Evolutionary conservation across 2,888 invertebrate species (phyloP).

Genomic region (Eristalis pertinax): DNA sequence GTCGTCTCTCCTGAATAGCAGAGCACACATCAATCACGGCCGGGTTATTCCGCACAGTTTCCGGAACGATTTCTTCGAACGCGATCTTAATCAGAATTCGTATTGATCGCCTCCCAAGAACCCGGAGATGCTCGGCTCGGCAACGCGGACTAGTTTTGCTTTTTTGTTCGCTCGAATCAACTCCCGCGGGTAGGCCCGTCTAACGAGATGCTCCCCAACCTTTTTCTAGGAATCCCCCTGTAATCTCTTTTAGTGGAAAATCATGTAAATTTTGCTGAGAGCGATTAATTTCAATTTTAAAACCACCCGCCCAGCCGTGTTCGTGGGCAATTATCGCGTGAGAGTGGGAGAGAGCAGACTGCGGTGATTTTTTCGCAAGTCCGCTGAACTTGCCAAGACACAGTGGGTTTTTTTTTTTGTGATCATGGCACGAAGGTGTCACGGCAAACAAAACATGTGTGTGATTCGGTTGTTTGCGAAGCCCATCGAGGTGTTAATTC

Average conservation of each 20-base stretch:
- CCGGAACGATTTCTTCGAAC: too few relatives aligned
- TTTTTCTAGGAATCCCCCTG: background rate
- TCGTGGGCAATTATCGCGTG: too few relatives aligned
- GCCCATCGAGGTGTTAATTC: background rate
- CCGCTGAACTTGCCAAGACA: background rate
- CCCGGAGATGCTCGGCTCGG: too few relatives aligned
- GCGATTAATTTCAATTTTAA: background rate
- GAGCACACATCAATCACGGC: too few relatives aligned
- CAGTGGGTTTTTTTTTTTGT: background rate
- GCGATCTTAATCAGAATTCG: too few relatives aligned
- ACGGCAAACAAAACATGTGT: conserved; percentile 7
- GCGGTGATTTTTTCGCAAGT: background rate
- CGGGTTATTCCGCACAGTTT: too few relatives aligned
- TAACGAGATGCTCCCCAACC: background rate
- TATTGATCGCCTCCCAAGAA: too few relatives aligned
- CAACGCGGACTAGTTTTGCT: too few relatives aligned
- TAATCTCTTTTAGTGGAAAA: background rate
- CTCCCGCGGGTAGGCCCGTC: background rate
- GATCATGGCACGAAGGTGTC: conserved; percentile 26
- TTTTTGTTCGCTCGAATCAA: too few relatives aligned
- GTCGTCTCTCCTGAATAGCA: too few relatives aligned
- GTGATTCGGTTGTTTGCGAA: conserved; percentile 1
- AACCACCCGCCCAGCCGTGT: too few relatives aligned
- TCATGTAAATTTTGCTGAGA: background rate
- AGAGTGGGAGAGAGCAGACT: background rate